Conservation (phyloP, 2,888 invertebrate species). For the Drosophila mercatorum region DNA sequence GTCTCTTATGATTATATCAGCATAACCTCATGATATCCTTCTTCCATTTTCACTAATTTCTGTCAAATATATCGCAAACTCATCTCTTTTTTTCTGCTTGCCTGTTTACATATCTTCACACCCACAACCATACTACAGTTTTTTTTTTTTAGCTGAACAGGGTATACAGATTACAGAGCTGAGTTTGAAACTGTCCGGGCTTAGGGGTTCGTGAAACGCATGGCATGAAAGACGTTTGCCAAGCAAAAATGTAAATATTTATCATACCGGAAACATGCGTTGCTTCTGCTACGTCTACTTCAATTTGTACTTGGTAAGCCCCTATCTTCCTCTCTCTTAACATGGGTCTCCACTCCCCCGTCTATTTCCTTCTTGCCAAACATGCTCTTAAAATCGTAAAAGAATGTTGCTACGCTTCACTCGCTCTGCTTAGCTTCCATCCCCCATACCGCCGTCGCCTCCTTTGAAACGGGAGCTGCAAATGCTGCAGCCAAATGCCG, state of each 20-base stretch:
- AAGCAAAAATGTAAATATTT: slow-evolving; percentile 80
- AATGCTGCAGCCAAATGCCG: slow-evolving; percentile 49
- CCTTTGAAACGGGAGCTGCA: not conserved
- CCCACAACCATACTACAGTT: not conserved
- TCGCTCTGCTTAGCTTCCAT: not conserved
- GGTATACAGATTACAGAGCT: slow-evolving; percentile 38
- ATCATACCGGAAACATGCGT: slow-evolving; percentile 68
- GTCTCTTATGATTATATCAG: not conserved
- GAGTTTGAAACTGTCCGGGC: slow-evolving; percentile 34
- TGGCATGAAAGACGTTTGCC: slow-evolving; percentile 69
- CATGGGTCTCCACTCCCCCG: not conserved
- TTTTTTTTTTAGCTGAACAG: slow-evolving; percentile 1
- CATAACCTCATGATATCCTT: not conserved
- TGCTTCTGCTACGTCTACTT: slow-evolving; percentile 45
- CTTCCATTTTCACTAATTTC: not conserved
- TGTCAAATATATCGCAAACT: not conserved
- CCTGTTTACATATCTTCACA: not conserved
- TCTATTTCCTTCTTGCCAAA: not conserved
- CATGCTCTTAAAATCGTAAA: slow-evolving; percentile 11
- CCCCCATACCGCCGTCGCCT: not conserved
- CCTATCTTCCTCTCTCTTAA: slow-evolving; percentile 10
- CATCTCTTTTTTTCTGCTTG: not conserved
- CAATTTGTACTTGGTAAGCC: slow-evolving; percentile 52
- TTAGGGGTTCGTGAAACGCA: slow-evolving; percentile 27
- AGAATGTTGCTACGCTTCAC: slow-evolving; percentile 32